A percentile compares a stretch with the other conserved stretches of the same genome.
Evolutionary conservation across 2,888 invertebrate species (phyloP).

Genomic region (Drosophila birchii): DNA sequence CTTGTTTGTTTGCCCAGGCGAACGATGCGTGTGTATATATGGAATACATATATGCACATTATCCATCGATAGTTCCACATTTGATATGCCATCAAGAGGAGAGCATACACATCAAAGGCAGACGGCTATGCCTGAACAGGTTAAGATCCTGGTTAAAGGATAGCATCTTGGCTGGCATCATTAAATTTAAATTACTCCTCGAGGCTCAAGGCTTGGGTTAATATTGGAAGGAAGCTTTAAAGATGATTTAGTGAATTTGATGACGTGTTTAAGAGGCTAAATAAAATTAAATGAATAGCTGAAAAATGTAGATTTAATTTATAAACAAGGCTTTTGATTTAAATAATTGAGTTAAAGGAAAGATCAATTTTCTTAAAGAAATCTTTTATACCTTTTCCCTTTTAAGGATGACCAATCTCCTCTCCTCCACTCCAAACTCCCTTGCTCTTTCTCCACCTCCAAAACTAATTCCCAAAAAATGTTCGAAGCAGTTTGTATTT

Average conservation of each 20-base stretch:
- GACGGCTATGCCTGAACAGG: conserved; percentile 11
- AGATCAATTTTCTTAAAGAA: neutral
- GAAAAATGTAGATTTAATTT: neutral
- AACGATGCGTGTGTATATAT: conserved; percentile 26
- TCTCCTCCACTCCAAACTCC: no score
- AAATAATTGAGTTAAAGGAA: neutral
- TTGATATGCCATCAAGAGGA: conserved; percentile 57
- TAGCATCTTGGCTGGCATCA: conserved; percentile 4
- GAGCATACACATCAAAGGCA: conserved; percentile 62
- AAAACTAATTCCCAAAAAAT: conserved; percentile 49
- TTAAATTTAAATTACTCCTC: conserved; percentile 37
- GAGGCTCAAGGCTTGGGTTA: neutral
- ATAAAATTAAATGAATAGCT: neutral
- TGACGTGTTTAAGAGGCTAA: neutral
- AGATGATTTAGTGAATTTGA: neutral
- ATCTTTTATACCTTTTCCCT: neutral
- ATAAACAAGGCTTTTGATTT: neutral
- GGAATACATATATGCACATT: conserved; percentile 59
- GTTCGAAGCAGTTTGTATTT: conserved; percentile 74
- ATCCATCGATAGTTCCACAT: conserved; percentile 75
- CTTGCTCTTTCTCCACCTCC: neutral
- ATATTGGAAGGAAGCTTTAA: neutral
- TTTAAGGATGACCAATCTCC: conserved; percentile 1
- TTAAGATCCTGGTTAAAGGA: neutral
- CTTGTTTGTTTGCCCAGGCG: conserved; percentile 47